Evolutionary conservation across 2,888 invertebrate species (phyloP).

Genomic region (Cabera pusaria): DNA sequence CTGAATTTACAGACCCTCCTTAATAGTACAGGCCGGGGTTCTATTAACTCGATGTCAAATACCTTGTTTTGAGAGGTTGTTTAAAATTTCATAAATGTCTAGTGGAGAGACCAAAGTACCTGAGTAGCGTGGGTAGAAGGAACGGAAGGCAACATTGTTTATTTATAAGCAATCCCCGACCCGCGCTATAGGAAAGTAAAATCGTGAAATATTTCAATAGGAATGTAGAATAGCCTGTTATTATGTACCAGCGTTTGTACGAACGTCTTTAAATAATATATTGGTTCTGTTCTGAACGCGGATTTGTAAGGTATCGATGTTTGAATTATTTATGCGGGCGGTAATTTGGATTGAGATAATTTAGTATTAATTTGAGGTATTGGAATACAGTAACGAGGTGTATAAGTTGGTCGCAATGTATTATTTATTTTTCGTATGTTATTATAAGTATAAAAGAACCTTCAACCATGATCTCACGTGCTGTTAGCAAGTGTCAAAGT

Average conservation of each 20-base stretch:
- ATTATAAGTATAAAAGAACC: too few relatives aligned
- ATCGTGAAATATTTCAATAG: constrained; percentile 39
- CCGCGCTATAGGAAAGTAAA: constrained; percentile 36
- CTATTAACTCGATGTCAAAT: constrained; percentile 28
- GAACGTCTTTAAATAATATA: constrained; percentile 18
- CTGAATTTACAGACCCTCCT: too few relatives aligned
- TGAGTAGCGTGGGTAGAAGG: constrained; percentile 35
- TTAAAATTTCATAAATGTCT: constrained; percentile 54
- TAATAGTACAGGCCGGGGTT: too few relatives aligned
- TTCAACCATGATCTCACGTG: too few relatives aligned
- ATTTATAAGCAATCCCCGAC: constrained; percentile 52
- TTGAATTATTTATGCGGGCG: background rate
- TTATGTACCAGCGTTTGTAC: constrained; percentile 16
- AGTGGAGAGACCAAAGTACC: constrained; percentile 32
- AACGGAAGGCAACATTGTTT: constrained; percentile 38
- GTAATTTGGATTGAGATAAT: too few relatives aligned
- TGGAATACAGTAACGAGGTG: too few relatives aligned
- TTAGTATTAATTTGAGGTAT: too few relatives aligned
- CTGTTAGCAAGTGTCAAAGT: too few relatives aligned
- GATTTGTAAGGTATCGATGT: constrained; percentile 4
- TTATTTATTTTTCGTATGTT: too few relatives aligned
- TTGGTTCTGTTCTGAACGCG: constrained; percentile 4
- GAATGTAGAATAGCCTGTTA: constrained; percentile 30
- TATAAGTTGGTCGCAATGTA: too few relatives aligned
- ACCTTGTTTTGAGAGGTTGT: constrained; percentile 30